These are phyloP conservation scores for Troides helena DNA, from an alignment of 2,888 invertebrate species.

Conservation along the genomic window DNA sequence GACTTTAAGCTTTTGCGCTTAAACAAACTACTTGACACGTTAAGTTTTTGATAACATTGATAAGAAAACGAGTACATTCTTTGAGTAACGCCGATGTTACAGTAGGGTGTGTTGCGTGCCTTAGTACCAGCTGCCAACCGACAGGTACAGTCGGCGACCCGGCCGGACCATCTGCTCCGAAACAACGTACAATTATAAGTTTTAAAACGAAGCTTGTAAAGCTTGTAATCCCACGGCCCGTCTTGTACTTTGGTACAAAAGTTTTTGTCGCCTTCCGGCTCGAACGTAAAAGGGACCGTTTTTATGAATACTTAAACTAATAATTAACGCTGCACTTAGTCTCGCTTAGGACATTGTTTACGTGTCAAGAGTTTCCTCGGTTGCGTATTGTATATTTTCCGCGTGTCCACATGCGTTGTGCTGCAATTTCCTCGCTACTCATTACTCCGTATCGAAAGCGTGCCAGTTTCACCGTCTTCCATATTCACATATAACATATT, in stretches of 20 bases:
- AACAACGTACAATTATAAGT: slow-evolving; percentile 28
- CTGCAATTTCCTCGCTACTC: slow-evolving; percentile 55
- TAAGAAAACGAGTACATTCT: slow-evolving; percentile 11
- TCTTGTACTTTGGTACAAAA: slow-evolving; percentile 39
- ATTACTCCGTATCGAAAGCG: slow-evolving; percentile 59
- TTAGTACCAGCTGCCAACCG: slow-evolving; percentile 53
- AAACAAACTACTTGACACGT: slow-evolving; percentile 17
- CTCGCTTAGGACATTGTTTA: slow-evolving; percentile 64
- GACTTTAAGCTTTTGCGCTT: slow-evolving; percentile 4
- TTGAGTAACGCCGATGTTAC: slow-evolving; percentile 16
- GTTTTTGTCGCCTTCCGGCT: slow-evolving; percentile 46
- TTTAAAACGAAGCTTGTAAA: slow-evolving; percentile 27
- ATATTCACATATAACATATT: slow-evolving; percentile 55
- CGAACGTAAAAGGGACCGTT: slow-evolving; percentile 41
- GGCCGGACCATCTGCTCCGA: slow-evolving; percentile 27
- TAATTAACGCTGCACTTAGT: slow-evolving; percentile 68
- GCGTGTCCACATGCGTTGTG: slow-evolving; percentile 48
- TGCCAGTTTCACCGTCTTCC: slow-evolving; percentile 48
- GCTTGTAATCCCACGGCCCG: slow-evolving; percentile 25
- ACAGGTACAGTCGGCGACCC: slow-evolving; percentile 36
- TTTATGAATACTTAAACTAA: slow-evolving; percentile 72
- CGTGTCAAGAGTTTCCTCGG: slow-evolving; percentile 58
- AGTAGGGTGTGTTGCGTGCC: slow-evolving; percentile 38
- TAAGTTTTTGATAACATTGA: slow-evolving; percentile 17
- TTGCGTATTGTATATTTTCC: slow-evolving; percentile 55